Conservation (phyloP, 1,140 invertebrate genomes). For the Eumaeus atala region DNA sequence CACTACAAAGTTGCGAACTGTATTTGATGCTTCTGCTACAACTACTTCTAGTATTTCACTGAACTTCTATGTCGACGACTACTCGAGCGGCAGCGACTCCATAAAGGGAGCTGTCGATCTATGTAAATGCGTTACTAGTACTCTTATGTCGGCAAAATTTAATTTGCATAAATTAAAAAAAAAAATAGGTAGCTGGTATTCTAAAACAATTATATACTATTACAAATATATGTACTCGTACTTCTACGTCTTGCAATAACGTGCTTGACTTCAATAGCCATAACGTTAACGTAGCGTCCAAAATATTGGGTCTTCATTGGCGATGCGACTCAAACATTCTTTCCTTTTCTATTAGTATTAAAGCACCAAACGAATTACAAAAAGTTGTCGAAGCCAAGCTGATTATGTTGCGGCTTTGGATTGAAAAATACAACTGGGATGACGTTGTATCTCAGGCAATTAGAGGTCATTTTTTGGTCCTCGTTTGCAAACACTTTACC, state of each 20-base stretch:
- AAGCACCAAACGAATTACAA: constrained; percentile 22
- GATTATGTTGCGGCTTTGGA: constrained; percentile 32
- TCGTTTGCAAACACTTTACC: constrained; percentile 14
- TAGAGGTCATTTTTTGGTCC: constrained; percentile 2
- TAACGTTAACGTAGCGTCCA: constrained; percentile 21
- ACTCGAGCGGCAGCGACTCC: too few relatives aligned
- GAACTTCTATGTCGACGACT: constrained; percentile 4
- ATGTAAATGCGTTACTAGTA: neutral
- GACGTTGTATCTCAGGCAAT: constrained; percentile 23
- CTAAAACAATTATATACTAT: constrained; percentile 29
- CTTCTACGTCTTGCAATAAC: too few relatives aligned
- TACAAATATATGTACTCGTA: constrained; percentile 14
- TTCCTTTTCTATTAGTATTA: constrained; percentile 25
- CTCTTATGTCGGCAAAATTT: neutral
- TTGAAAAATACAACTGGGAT: constrained; percentile 30
- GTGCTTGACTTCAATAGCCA: constrained; percentile 10
- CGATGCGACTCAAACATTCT: constrained; percentile 28
- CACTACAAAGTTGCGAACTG: neutral
- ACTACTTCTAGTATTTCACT: neutral
- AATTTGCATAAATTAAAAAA: neutral
- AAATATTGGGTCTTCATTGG: constrained; percentile 36
- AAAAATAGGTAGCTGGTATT: neutral
- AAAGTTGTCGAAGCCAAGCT: constrained; percentile 33
- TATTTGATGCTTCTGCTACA: neutral
- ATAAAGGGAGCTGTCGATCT: too few relatives aligned